These are phyloP conservation scores for Cryptocephalus primarius DNA, from an alignment of 2,888 invertebrate genomes.

Conservation along the genomic window DNA sequence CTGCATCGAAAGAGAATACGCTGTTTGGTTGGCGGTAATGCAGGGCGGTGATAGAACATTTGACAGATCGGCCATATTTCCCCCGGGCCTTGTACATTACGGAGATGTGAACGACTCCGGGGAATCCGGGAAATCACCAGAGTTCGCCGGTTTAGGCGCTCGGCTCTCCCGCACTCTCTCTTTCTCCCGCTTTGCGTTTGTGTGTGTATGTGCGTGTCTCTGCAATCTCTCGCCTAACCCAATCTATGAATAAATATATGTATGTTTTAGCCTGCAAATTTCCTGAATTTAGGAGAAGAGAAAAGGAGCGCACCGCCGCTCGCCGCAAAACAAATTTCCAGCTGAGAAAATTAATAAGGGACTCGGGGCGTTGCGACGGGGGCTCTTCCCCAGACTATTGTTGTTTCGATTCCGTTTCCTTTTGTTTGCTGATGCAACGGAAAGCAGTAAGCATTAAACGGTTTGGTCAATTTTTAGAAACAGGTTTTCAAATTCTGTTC, in stretches of 20 bases:
- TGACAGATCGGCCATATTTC: constrained; percentile 30
- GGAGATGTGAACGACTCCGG: constrained; percentile 16
- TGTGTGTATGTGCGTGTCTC: not conserved
- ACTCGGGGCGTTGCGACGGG: no score
- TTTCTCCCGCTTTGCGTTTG: no score
- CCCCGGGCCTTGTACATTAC: constrained; percentile 25
- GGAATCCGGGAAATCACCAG: constrained; percentile 11
- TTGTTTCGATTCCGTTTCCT: no score
- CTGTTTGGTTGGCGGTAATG: no score
- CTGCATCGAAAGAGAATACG: not conserved
- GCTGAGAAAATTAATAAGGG: no score
- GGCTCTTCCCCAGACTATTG: no score
- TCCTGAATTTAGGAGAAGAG: constrained; percentile 4
- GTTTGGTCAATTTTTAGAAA: no score
- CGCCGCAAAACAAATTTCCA: no score
- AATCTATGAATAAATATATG: constrained; percentile 20
- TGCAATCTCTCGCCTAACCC: constrained; percentile 10
- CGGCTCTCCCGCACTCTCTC: not conserved
- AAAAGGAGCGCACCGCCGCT: no score
- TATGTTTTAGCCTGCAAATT: constrained; percentile 13
- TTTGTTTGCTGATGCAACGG: no score
- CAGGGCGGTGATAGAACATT: constrained; percentile 16
- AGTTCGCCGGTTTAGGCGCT: constrained; percentile 2
- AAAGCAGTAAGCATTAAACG: no score
- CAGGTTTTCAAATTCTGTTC: no score